phyloP scores from a whole-genome alignment of 1,140 invertebrate genomes.

The Teleogryllus occipitalis region DNA sequence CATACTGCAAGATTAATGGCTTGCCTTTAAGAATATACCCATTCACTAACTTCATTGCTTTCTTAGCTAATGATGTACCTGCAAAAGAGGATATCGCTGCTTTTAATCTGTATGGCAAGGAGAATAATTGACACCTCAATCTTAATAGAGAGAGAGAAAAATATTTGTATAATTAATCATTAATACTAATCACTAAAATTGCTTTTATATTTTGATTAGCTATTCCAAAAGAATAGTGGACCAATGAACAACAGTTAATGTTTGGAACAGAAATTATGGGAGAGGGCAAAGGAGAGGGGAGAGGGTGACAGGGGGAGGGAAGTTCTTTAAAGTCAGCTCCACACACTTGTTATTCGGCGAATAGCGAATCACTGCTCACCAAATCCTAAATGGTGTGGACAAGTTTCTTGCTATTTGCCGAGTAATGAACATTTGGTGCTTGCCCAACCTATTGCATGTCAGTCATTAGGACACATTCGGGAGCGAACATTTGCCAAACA shows the following conservation, averaged over 20 bases:
- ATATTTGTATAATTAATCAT: neutral
- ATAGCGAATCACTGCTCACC: too few species aligned
- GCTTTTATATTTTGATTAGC: neutral
- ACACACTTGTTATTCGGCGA: too few species aligned
- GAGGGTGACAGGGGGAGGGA: too few species aligned
- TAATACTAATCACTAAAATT: neutral
- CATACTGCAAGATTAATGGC: conserved; percentile 35
- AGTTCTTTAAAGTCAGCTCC: too few species aligned
- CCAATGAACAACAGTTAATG: neutral
- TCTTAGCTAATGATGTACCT: conserved; percentile 21
- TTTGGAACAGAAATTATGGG: too few species aligned
- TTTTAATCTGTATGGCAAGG: neutral
- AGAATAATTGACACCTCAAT: neutral
- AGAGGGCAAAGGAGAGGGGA: too few species aligned
- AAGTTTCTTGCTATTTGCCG: too few species aligned
- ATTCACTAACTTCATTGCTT: conserved; percentile 32
- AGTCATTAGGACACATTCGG: too few species aligned
- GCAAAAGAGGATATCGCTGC: neutral
- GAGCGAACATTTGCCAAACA: too few species aligned
- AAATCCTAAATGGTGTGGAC: too few species aligned
- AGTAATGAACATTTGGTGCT: too few species aligned
- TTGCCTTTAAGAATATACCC: conserved; percentile 32
- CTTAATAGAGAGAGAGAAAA: neutral
- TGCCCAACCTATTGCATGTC: too few species aligned
- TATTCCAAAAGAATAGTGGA: neutral